Conservation (phyloP, 1,140 invertebrate species). For the Brachionus manjavacas region DNA sequence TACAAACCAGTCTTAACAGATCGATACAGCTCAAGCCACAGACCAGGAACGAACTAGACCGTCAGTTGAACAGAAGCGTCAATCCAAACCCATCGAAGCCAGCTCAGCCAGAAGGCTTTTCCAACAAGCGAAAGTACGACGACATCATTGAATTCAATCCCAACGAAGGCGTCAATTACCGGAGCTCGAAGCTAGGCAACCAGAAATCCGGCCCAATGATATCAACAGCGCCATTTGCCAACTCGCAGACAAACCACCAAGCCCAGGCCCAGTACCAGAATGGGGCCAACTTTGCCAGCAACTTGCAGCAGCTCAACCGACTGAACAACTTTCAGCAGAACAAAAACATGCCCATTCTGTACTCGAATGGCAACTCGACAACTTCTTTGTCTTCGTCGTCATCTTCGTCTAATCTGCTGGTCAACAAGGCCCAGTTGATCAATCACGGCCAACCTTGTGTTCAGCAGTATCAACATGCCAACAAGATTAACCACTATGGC, state of each 20-base stretch:
- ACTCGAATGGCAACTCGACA: not conserved
- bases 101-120: not conserved
- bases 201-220: conserved; percentile 1
- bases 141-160: conserved; percentile 25
- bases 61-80: conserved; percentile 4
- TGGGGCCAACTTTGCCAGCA: not conserved
- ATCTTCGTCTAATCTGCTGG: not conserved
- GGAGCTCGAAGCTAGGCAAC: not conserved
- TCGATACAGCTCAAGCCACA: not conserved
- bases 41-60: not conserved
- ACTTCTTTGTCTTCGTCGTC: not conserved
- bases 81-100: not conserved
- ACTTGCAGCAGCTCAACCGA: not conserved
- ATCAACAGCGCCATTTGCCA: not conserved
- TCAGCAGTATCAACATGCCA: not conserved
- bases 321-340: not conserved
- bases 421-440: not conserved
- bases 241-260: not conserved
- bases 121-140: not conserved
- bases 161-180: not conserved
- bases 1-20: not conserved
- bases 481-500: not conserved
- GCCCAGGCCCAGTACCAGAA: not conserved
- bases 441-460: not conserved
- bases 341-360: conserved; percentile 9